Conservation (phyloP, 2,888 invertebrate species). For the Tachina grossa region DNA sequence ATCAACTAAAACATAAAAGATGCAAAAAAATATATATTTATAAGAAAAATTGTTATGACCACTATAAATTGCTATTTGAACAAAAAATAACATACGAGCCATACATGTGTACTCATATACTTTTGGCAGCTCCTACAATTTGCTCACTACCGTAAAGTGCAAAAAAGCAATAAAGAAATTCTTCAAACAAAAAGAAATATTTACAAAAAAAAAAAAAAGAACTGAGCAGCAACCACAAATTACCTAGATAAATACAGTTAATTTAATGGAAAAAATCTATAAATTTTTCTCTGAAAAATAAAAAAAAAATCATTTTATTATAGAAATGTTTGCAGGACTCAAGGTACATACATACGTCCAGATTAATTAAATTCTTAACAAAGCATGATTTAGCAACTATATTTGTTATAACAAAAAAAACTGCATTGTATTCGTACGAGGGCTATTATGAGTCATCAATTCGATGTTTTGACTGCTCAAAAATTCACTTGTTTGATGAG, state of each 20-base stretch:
- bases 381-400: too few relatives aligned
- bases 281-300: not conserved
- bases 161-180: conserved; percentile 14
- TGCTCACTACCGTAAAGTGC: conserved; percentile 1
- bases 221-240: conserved; percentile 59
- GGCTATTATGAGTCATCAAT: too few relatives aligned
- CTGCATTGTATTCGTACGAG: too few relatives aligned
- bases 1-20: conserved; percentile 55
- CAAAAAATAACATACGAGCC: not conserved
- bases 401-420: too few relatives aligned
- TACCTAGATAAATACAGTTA: conserved; percentile 48
- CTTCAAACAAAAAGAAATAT: not conserved
- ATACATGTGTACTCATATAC: not conserved
- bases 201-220: conserved; percentile 21
- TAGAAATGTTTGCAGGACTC: too few relatives aligned
- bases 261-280: conserved; percentile 45
- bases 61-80: conserved; percentile 40
- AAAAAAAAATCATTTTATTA: too few relatives aligned
- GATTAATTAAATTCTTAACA: too few relatives aligned
- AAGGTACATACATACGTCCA: too few relatives aligned
- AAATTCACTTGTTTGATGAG: too few relatives aligned
- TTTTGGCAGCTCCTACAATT: conserved; percentile 59
- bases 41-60: conserved; percentile 42
- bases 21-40: conserved; percentile 6
- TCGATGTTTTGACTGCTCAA: too few relatives aligned